These are phyloP conservation scores for Eledona agricola DNA, from an alignment of 2,888 invertebrate species.

Conservation along the genomic window DNA sequence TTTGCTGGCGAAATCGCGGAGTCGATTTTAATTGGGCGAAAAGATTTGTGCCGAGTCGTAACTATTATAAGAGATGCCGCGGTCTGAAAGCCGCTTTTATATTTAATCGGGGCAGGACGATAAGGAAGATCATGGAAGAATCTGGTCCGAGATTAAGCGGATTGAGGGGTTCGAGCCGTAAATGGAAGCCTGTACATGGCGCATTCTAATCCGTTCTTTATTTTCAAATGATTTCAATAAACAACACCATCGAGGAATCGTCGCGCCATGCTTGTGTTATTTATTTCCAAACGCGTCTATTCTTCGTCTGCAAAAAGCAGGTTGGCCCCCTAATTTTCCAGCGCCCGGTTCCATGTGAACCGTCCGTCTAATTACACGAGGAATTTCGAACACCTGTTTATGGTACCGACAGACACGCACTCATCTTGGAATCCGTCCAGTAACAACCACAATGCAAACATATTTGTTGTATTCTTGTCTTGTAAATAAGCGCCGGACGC, in stretches of 20 bases:
- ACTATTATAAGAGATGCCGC: too few species aligned
- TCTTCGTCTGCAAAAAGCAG: too few species aligned
- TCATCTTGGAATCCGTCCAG: constrained; percentile 30
- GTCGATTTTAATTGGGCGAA: too few species aligned
- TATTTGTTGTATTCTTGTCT: constrained; percentile 25
- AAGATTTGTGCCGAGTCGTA: constrained; percentile 26
- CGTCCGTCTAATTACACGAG: constrained; percentile 38
- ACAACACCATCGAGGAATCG: too few species aligned
- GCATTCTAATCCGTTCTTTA: too few species aligned
- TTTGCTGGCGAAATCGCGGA: too few species aligned
- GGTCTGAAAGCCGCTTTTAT: constrained; percentile 7
- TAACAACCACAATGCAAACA: constrained; percentile 29
- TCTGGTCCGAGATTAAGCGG: constrained; percentile 1
- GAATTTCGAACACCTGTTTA: constrained; percentile 41
- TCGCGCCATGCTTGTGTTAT: too few species aligned
- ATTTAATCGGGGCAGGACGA: constrained; percentile 16
- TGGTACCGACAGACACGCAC: constrained; percentile 20
- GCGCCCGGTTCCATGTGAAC: constrained; percentile 8
- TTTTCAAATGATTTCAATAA: too few species aligned
- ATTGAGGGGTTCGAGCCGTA: too few species aligned
- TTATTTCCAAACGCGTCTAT: too few species aligned
- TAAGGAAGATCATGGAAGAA: constrained; percentile 3
- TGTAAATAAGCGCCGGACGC: constrained; percentile 19
- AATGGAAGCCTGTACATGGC: too few species aligned
- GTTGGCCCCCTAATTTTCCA: constrained; percentile 22